These are phyloP conservation scores for Grapholita molesta DNA, from an alignment of 1,140 invertebrate species.

Conservation along the genomic window DNA sequence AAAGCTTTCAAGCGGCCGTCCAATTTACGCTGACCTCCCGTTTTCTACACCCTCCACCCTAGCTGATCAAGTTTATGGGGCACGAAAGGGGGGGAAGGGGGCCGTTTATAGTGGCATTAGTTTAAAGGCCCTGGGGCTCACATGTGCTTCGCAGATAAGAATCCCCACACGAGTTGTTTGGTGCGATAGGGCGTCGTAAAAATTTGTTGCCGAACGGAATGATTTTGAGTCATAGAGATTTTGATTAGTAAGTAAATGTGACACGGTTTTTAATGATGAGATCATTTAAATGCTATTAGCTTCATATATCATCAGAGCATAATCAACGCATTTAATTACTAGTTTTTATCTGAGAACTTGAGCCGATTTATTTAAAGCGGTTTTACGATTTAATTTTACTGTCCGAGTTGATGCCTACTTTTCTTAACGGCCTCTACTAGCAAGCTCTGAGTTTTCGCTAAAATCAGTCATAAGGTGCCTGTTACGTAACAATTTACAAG, in stretches of 20 bases:
- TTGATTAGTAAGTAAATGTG: too few species aligned
- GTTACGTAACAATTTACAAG: too few species aligned
- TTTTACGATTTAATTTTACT: too few species aligned
- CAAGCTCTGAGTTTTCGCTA: too few species aligned
- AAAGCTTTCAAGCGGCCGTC: conserved; percentile 56
- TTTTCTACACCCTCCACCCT: conserved; percentile 54
- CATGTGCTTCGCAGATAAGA: conserved; percentile 70
- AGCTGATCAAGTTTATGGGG: conserved; percentile 54
- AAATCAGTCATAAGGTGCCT: too few species aligned
- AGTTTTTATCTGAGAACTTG: too few species aligned
- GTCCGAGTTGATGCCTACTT: too few species aligned
- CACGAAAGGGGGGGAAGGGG: conserved; percentile 37
- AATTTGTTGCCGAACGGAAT: not conserved
- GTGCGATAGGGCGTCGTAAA: conserved; percentile 54
- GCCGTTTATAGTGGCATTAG: conserved; percentile 49
- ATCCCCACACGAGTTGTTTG: conserved; percentile 69
- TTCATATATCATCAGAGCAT: too few species aligned
- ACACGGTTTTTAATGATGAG: not conserved
- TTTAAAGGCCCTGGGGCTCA: conserved; percentile 60
- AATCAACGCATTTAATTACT: too few species aligned
- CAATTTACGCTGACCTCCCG: conserved; percentile 45
- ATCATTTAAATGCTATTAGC: not conserved
- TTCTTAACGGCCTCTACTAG: too few species aligned
- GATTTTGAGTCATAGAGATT: too few species aligned
- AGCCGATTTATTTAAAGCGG: too few species aligned